Evolutionary conservation across 2,888 invertebrate genomes (phyloP).

Genomic region (Shargacucullia verbasci): DNA sequence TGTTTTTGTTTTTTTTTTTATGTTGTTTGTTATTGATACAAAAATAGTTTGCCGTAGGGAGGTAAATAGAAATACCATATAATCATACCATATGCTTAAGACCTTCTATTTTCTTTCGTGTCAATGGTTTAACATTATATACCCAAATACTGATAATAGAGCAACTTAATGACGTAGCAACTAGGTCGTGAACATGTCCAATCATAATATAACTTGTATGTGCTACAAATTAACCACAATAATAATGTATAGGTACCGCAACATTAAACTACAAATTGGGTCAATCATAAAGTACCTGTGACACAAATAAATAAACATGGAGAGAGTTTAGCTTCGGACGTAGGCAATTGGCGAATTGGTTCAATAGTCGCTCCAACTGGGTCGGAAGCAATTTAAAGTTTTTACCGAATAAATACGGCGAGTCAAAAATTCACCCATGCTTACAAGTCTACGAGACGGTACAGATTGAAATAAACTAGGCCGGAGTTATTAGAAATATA

Average conservation of each 20-base stretch:
- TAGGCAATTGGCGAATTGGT: conserved; percentile 81
- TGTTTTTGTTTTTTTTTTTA: too few species aligned
- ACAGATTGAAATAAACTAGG: conserved; percentile 66
- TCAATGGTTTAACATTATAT: too few species aligned
- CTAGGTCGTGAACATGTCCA: conserved; percentile 18
- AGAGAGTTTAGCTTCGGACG: conserved; percentile 71
- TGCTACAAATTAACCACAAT: conserved; percentile 20
- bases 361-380: conserved; percentile 80
- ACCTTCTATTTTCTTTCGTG: too few species aligned
- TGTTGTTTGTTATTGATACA: too few species aligned
- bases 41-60: too few species aligned
- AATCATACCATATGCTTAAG: too few species aligned
- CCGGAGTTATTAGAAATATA: conserved; percentile 54
- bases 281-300: conserved; percentile 62
- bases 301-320: conserved; percentile 68
- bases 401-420: conserved; percentile 83
- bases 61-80: too few species aligned
- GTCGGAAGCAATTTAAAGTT: conserved; percentile 88
- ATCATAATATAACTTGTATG: conserved; percentile 1
- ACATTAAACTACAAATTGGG: conserved; percentile 52
- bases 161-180: not conserved
- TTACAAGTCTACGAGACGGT: conserved; percentile 66
- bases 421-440: conserved; percentile 78
- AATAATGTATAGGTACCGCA: conserved; percentile 15
- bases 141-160: not conserved